Conservation (phyloP, 1,140 invertebrate species). For the Pseudomyrmex sp. region DNA sequence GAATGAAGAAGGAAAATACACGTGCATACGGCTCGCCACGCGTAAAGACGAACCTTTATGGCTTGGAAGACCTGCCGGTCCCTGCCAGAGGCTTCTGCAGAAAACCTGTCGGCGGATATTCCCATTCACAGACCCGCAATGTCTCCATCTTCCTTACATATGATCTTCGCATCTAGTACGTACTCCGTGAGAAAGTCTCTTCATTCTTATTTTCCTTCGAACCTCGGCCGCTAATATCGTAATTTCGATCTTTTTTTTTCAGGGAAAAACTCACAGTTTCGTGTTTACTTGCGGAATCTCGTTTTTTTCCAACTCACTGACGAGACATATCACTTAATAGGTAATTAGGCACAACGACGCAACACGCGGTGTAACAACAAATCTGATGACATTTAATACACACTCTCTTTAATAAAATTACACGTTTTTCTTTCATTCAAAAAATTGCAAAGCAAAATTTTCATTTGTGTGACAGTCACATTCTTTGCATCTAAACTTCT, state of each 20-base stretch:
- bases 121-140: constrained; percentile 82
- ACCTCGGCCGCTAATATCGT: too few relatives aligned
- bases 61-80: constrained; percentile 82
- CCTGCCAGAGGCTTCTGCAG: constrained; percentile 81
- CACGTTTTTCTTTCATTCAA: neutral
- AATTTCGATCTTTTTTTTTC: neutral
- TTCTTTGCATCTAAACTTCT: neutral
- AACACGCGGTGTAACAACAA: neutral
- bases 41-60: constrained; percentile 82
- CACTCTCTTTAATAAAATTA: neutral
- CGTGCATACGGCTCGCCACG: constrained; percentile 71
- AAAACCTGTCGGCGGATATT: constrained; percentile 83
- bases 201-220: neutral
- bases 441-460: neutral
- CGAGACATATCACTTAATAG: too few relatives aligned
- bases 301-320: neutral
- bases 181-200: neutral
- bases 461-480: too few relatives aligned
- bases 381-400: neutral
- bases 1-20: constrained; percentile 73
- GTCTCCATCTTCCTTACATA: constrained; percentile 77
- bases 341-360: too few relatives aligned
- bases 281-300: neutral
- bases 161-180: constrained; percentile 66
- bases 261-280: neutral